phyloP scores from a whole-genome alignment of 2,797 vertebrate species.

The Lophura swinhoii region DNA sequence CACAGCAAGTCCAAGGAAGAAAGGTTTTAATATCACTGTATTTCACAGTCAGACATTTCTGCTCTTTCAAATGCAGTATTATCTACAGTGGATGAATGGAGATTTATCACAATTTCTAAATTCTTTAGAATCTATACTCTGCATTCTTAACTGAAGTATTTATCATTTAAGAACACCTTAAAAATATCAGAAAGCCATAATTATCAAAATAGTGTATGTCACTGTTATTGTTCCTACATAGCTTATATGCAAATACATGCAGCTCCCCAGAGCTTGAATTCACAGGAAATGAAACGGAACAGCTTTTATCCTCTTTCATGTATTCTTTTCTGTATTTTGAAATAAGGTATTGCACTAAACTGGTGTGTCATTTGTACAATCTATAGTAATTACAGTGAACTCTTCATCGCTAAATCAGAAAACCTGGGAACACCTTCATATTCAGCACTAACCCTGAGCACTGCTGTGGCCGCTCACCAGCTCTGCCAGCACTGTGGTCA shows the following conservation, averaged over 20 bases:
- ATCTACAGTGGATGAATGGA: not conserved
- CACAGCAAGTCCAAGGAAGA: not conserved
- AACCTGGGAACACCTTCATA: not conserved
- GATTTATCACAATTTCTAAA: not conserved
- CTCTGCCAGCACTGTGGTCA: not conserved
- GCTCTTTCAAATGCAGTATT: not conserved
- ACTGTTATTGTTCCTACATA: not conserved
- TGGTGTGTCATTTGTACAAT: not conserved
- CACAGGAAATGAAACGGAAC: not conserved
- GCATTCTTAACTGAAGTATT: slow-evolving; percentile 13
- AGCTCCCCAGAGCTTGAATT: not conserved
- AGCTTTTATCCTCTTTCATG: not conserved
- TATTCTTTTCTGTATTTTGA: not conserved
- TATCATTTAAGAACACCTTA: slow-evolving; percentile 22
- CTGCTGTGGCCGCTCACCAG: not conserved
- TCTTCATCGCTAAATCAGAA: not conserved
- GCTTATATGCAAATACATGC: slow-evolving; percentile 12
- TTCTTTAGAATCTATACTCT: not conserved
- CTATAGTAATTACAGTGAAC: not conserved
- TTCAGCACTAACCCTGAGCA: not conserved
- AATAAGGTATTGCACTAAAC: not conserved
- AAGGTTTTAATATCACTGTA: not conserved
- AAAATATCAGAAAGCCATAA: slow-evolving; percentile 24
- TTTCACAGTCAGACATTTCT: not conserved
- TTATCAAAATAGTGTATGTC: not conserved